phyloP scores from a whole-genome alignment of 2,113 vertebrate genomes.

The Neolamprologus falcicula region DNA sequence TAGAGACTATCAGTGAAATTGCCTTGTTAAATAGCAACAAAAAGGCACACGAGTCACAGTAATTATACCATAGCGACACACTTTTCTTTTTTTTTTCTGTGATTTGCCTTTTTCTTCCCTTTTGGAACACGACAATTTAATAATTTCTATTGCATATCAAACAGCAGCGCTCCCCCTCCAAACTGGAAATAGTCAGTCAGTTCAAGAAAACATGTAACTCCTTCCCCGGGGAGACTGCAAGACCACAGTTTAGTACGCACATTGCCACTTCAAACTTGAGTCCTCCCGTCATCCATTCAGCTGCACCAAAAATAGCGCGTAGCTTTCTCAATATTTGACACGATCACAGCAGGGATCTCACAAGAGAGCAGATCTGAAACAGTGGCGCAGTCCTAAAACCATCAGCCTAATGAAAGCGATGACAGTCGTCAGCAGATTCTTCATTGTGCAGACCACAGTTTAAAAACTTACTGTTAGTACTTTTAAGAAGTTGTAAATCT shows the following conservation, averaged over 20 bases:
- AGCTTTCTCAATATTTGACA: background rate
- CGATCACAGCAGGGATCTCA: background rate
- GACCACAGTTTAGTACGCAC: background rate
- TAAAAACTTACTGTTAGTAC: background rate
- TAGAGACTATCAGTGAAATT: background rate
- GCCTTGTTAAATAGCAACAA: background rate
- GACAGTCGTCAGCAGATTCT: background rate
- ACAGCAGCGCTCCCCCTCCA: background rate
- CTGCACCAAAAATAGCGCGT: background rate
- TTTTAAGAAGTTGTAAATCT: slow-evolving; percentile 20
- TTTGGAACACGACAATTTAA: background rate
- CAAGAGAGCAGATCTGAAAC: background rate
- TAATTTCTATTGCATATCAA: background rate
- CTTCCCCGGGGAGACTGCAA: background rate
- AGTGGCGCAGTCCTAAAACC: background rate
- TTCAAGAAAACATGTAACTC: background rate
- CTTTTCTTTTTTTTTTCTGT: background rate
- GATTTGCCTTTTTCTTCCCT: background rate
- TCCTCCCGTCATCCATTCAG: background rate
- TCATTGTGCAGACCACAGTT: background rate
- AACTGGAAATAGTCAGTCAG: background rate
- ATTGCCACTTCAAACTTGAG: background rate
- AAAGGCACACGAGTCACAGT: background rate
- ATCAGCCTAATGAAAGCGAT: background rate
- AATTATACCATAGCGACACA: background rate